Conservation (phyloP, 1,140 invertebrate species). For the Mercenaria mercenaria region DNA sequence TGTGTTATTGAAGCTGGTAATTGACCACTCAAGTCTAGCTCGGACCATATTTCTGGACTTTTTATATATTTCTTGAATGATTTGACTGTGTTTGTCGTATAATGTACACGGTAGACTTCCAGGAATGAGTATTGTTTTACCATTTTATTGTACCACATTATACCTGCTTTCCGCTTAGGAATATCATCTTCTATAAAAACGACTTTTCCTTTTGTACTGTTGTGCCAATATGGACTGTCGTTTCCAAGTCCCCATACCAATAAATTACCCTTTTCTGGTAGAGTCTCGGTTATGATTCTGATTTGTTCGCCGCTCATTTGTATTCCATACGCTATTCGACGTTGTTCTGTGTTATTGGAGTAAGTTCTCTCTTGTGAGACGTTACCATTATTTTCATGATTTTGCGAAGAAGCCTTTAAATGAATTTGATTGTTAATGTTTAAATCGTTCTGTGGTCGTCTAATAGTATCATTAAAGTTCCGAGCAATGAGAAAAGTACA, state of each 20-base stretch:
- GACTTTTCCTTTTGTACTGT: constrained; percentile 3
- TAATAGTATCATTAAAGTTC: too few relatives aligned
- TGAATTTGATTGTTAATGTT: too few relatives aligned
- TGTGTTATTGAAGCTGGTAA: not conserved
- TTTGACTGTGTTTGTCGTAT: not conserved
- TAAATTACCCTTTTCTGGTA: not conserved
- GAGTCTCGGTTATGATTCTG: not conserved
- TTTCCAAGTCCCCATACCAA: constrained; percentile 20
- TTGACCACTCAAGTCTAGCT: not conserved
- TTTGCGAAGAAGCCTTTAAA: too few relatives aligned
- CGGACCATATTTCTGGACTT: not conserved
- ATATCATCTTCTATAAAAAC: not conserved
- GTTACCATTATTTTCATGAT: too few relatives aligned
- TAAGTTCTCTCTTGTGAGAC: too few relatives aligned
- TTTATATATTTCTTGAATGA: not conserved
- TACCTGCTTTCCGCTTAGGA: too few relatives aligned
- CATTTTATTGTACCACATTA: not conserved
- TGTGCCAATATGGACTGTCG: not conserved
- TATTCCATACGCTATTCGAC: not conserved
- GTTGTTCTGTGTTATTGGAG: too few relatives aligned
- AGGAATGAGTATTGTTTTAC: not conserved
- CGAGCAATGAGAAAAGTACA: too few relatives aligned
- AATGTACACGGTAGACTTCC: not conserved
- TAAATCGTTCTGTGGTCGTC: too few relatives aligned
- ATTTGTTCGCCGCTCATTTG: not conserved